Evolutionary conservation across 2,888 invertebrate species (phyloP).

Genomic region (Lordiphosa fenestrarum): DNA sequence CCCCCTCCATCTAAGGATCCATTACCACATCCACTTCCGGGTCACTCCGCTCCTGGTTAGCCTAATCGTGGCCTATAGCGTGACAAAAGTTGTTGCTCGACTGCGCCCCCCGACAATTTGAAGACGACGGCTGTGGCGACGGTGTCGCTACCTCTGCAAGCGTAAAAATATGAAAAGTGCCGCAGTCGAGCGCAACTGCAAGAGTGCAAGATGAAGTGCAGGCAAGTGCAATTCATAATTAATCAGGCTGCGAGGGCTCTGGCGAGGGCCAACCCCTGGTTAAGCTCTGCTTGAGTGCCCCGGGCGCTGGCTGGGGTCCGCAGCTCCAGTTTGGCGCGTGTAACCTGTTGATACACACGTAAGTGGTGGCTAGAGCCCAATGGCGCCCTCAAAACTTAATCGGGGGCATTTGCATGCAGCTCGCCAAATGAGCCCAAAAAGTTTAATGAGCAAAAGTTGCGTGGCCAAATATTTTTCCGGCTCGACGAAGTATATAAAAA

Average conservation of each 20-base stretch:
- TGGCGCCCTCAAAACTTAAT: constrained; percentile 42
- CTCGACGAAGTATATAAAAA: constrained; percentile 35
- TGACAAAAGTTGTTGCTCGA: constrained; percentile 76
- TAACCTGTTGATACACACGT: constrained; percentile 46
- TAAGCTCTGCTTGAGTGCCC: constrained; percentile 20
- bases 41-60: constrained; percentile 21
- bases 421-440: constrained; percentile 58
- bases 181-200: constrained; percentile 24
- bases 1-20: too few species aligned
- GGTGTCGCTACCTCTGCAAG: constrained; percentile 52
- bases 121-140: constrained; percentile 24
- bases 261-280: constrained; percentile 18
- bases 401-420: constrained; percentile 64
- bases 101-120: constrained; percentile 56
- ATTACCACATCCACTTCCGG: neutral
- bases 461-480: constrained; percentile 63
- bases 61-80: constrained; percentile 50
- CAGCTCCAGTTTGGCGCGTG: constrained; percentile 12
- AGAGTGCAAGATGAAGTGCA: constrained; percentile 20
- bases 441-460: constrained; percentile 62
- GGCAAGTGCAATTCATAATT: constrained; percentile 59
- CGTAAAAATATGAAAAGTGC: constrained; percentile 70
- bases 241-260: constrained; percentile 44
- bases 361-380: constrained; percentile 5
- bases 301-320: neutral